Percentiles rank a stretch among this genome's conserved stretches.
Conservation (phyloP, 1,140 invertebrate genomes). For the Scaptomyza graminum region DNA sequence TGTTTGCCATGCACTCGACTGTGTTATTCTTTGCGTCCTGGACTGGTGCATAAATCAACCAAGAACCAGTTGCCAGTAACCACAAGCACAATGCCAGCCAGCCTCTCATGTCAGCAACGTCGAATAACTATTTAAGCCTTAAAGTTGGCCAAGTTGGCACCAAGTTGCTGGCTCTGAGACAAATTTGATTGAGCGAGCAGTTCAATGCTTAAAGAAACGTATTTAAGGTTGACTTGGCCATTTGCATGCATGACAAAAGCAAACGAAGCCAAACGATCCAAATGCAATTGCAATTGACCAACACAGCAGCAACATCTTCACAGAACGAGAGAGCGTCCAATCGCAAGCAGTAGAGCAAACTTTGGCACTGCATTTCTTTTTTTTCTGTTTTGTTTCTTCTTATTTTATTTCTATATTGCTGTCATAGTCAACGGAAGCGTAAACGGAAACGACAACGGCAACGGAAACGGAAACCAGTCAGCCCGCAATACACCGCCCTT, state of each 20-base stretch:
- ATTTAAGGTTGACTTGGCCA: conserved; percentile 30
- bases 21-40: conserved; percentile 71
- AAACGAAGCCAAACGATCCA: conserved; percentile 24
- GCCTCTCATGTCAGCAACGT: conserved; percentile 6
- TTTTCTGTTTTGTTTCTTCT: not conserved
- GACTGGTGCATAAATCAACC: conserved; percentile 71
- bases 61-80: conserved; percentile 33
- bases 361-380: conserved; percentile 41
- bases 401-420: conserved; percentile 33
- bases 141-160: conserved; percentile 15
- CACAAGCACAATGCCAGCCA: conserved; percentile 1
- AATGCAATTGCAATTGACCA: conserved; percentile 43
- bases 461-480: conserved; percentile 46
- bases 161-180: conserved; percentile 7
- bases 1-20: conserved; percentile 80
- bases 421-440: conserved; percentile 39
- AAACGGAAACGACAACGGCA: conserved; percentile 33
- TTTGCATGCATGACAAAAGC: conserved; percentile 44
- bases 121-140: conserved; percentile 41
- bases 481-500: conserved; percentile 32
- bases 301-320: conserved; percentile 21
- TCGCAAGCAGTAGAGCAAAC: conserved; percentile 47
- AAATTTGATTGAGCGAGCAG: conserved; percentile 43
- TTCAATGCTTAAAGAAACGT: conserved; percentile 16
- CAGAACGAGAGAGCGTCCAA: conserved; percentile 21